Evolutionary conservation across 2,888 invertebrate genomes (phyloP), one percentile per base, ranked within the genome.

Genomic region (Eulithis prunata): DNA sequence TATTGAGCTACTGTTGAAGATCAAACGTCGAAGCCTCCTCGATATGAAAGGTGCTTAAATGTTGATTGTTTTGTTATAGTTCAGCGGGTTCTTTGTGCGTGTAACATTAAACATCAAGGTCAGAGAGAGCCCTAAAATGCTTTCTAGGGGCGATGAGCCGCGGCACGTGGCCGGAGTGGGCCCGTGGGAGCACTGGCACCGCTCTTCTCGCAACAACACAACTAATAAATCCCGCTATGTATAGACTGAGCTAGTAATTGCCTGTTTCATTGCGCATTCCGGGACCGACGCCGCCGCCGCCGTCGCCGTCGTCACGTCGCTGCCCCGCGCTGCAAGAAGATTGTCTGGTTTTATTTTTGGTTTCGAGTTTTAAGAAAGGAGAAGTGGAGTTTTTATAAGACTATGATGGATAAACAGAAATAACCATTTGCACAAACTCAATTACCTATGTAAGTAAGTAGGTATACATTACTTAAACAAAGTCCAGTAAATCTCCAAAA

Each of bases 61-160:
- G 64, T 47, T 61, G 57, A 64, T 64, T 57, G 59, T 60, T 64
- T 60, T 28, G 56, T 64, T 64, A 21, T 14, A 56, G 45, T 57
- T 57, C 28, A 57, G 57, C 41, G 64, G 14, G 53, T 11, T 36
- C 45, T 57, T 61, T 68, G 61, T 52, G 38, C 57, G 51, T 62
- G 51, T 41, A 57, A 60, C 59, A 28, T n/a, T 56, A 66, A 57
- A 68, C 60, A 64, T 65, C 66, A 71, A 71, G 71, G 68, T 66
- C 64, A 64, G 53, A 13, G 56, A 60, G 38, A 63, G 14, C 36
- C 38, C 43, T 41, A 62, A 1, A 21, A 21, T 57, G 56, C 13
- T 55, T 55, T 32, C 5, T 51, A 41, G 62, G 64, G 59, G 66
- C 21, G 21, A 21, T 62, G 61, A 64, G 68, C 43, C 64, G 38